Conservation (phyloP, 2,888 invertebrate species). For the Tachina fera region DNA sequence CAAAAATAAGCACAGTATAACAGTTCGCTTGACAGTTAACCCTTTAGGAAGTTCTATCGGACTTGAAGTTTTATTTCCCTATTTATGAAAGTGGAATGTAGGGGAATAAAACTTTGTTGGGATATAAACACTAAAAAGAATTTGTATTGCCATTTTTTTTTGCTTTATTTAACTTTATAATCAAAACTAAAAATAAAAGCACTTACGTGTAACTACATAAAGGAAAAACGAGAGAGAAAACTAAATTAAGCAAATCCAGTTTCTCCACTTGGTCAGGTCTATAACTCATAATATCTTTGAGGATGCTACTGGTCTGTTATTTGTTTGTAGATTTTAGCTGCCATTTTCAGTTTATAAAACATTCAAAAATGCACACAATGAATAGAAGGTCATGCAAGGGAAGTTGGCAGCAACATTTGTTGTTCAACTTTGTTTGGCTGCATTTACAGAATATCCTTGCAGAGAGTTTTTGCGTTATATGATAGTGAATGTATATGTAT, state of each 20-base stretch:
- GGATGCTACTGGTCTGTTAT: conserved; percentile 7
- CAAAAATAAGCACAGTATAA: no score
- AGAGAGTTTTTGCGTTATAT: background rate
- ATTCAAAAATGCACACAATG: conserved; percentile 10
- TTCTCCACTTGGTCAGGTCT: conserved; percentile 49
- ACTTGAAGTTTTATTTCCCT: no score
- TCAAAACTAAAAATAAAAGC: conserved; percentile 41
- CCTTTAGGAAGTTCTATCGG: no score
- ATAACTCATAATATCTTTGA: conserved; percentile 47
- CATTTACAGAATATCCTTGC: background rate
- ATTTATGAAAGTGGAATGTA: conserved; percentile 2
- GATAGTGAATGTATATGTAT: background rate
- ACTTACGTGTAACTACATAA: conserved; percentile 49
- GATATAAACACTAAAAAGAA: conserved; percentile 36
- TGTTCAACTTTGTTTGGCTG: conserved; percentile 58
- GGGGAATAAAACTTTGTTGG: conserved; percentile 52
- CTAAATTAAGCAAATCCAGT: conserved; percentile 33
- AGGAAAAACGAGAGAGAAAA: background rate
- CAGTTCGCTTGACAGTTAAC: no score
- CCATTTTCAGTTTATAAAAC: conserved; percentile 29
- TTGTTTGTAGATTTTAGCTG: conserved; percentile 12
- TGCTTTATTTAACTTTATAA: conserved; percentile 43
- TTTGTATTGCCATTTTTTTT: conserved; percentile 20
- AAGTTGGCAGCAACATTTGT: conserved; percentile 78
- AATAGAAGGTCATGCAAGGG: conserved; percentile 74